These are phyloP conservation scores for Apodemia duryi DNA, from an alignment of 2,888 invertebrate species.

Conservation along the genomic window DNA sequence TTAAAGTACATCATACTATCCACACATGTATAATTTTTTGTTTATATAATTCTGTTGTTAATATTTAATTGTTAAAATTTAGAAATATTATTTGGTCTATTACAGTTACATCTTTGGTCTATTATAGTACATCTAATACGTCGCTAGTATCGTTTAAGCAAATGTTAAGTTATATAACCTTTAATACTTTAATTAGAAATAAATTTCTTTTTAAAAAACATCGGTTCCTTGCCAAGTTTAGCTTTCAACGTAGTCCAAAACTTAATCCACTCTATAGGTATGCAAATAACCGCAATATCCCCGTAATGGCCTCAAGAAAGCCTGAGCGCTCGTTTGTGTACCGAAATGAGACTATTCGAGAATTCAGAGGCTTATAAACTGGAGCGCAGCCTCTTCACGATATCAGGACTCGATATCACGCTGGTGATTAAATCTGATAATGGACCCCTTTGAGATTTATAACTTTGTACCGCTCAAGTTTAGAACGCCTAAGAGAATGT, in stretches of 20 bases:
- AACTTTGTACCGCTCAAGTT: conserved; percentile 1
- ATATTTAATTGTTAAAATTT: too few relatives aligned
- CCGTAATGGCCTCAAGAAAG: conserved; percentile 20
- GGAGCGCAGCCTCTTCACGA: conserved; percentile 4
- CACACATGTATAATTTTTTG: too few relatives aligned
- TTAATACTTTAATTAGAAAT: not conserved
- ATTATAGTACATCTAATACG: too few relatives aligned
- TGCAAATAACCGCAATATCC: conserved; percentile 22
- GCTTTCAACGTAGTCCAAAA: conserved; percentile 16
- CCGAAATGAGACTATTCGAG: conserved; percentile 21
- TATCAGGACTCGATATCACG: conserved; percentile 14
- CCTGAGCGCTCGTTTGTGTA: conserved; percentile 21
- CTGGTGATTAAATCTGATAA: conserved; percentile 13
- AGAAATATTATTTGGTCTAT: too few relatives aligned
- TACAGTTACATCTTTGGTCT: too few relatives aligned
- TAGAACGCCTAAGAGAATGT: not conserved
- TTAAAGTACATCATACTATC: too few relatives aligned
- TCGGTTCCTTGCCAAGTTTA: conserved; percentile 17
- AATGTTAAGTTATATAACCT: not conserved
- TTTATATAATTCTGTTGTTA: too few relatives aligned
- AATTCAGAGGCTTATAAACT: conserved; percentile 18
- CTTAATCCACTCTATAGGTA: conserved; percentile 22
- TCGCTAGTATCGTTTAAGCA: too few relatives aligned
- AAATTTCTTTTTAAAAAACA: not conserved
- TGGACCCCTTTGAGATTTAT: conserved; percentile 8